These are phyloP conservation scores for Drosophila longiperda DNA, from an alignment of 2,888 invertebrate species.

Conservation along the genomic window DNA sequence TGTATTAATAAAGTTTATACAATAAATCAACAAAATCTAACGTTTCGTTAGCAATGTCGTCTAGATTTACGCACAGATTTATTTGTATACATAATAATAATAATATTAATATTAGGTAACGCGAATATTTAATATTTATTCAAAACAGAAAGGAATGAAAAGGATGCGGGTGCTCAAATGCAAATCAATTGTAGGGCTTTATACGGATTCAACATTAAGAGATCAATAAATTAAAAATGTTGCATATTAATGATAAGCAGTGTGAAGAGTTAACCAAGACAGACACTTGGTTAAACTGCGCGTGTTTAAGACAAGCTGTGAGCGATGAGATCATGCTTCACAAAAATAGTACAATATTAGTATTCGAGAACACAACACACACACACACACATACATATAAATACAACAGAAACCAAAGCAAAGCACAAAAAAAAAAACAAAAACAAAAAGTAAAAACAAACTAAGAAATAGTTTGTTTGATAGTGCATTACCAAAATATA, in stretches of 20 bases:
- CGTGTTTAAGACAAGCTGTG: constrained; percentile 64
- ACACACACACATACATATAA: constrained; percentile 8
- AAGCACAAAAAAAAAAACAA: constrained; percentile 56
- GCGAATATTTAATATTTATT: background rate
- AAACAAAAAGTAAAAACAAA: constrained; percentile 33
- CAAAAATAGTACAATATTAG: constrained; percentile 70
- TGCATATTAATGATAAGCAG: constrained; percentile 25
- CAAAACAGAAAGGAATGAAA: background rate
- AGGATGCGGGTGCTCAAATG: background rate
- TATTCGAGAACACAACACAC: constrained; percentile 53
- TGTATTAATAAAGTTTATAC: background rate
- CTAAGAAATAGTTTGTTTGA: background rate
- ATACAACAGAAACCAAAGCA: constrained; percentile 51
- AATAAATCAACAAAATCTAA: no score
- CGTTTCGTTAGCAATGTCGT: background rate
- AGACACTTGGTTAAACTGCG: constrained; percentile 60
- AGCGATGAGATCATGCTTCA: constrained; percentile 77
- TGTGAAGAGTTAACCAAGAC: constrained; percentile 43
- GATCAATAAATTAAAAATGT: constrained; percentile 14
- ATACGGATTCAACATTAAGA: constrained; percentile 4
- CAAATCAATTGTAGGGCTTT: background rate
- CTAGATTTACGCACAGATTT: background rate
- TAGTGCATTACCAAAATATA: constrained; percentile 5
- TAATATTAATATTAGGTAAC: background rate
- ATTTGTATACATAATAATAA: background rate